Evolutionary conservation across 2,113 vertebrate species (phyloP).

Genomic region (Tyrannus savana): DNA sequence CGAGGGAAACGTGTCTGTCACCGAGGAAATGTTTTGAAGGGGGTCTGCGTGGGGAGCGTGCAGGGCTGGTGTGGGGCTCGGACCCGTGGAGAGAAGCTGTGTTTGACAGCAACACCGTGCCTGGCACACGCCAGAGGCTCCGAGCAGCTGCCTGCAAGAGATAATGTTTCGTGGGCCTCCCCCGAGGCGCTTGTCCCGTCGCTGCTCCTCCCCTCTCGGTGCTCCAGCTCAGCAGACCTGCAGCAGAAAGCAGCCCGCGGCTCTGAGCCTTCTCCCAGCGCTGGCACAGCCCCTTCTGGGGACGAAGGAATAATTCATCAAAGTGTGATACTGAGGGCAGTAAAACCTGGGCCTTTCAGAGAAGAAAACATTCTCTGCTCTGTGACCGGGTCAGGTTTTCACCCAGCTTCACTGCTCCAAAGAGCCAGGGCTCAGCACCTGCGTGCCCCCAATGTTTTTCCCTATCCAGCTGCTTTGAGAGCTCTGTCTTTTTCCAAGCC

Average conservation of each 20-base stretch:
- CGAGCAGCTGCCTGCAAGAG: not conserved
- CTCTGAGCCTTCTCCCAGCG: not conserved
- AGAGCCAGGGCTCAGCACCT: not conserved
- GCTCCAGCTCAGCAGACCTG: fast-evolving
- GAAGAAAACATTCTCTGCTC: not conserved
- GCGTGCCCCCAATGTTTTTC: not conserved
- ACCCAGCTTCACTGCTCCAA: not conserved
- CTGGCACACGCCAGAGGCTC: not conserved
- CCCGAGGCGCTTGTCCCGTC: not conserved
- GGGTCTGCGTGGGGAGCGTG: fast-evolving
- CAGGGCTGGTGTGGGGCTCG: not conserved
- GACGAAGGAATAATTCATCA: not conserved
- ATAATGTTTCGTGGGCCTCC: not conserved
- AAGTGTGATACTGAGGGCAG: not conserved
- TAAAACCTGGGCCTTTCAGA: not conserved
- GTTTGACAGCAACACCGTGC: not conserved
- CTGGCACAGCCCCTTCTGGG: not conserved
- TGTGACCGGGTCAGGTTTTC: not conserved
- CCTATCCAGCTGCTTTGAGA: not conserved
- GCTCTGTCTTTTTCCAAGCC: not conserved
- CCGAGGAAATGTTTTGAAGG: not conserved
- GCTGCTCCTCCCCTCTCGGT: not conserved
- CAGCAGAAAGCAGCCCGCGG: not conserved
- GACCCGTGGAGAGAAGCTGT: not conserved
- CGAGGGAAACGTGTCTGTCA: not conserved